Base-by-base conservation (phyloP, 2,113 vertebrate species). In the Nematolebias whitei region DNA sequence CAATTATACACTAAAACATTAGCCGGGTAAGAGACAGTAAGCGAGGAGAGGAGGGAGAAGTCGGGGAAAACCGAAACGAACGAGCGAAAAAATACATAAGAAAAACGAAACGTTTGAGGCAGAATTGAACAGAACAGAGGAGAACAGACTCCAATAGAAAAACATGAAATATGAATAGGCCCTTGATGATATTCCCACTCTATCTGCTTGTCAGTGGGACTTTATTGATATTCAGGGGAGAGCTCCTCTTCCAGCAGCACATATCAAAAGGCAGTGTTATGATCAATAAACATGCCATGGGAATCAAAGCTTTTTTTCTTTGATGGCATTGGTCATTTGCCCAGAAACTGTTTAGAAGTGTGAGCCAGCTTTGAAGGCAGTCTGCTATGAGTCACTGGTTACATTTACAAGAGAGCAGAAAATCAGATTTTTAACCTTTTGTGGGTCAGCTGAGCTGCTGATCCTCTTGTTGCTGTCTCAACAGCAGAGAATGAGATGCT, bases 281-380 rank as follows among this genome's bases (percentile, higher is more conserved):
- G 86, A 90, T 90, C 88, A 86, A 88, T 90, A 88, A 87, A 88
- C 82, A 87, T 86, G 81, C 78, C 88, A 83, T 60, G 82, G 81
- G 86, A 88, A 87, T 90, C 85, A 88, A 86, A 75, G 78, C 73
- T 63, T 83, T 76, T 35, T 87, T 75, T 78, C 78, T 87, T 85
- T 88, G 79, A 84, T 85, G 78, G 78, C 80, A 71, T 78, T 90
- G 88, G 88, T 90, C 83, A 86, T 86, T 80, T 86, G 85, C 88
- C 84, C 88, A 83, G 85, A 87, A 86, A 87, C 75, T 66, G 77
- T 86, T 87, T 80, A 55, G 79, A 85, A 83, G 75, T 45, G 44
- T 48, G 75, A 70, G 73, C 69, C 40, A 22, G 78, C 77, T 82
- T 75, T 80, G 78, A 75, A 79, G 65, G 57, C 74, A 74, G 76